phyloP scores from a whole-genome alignment of 2,113 vertebrate genomes.

The Clinocottus analis region DNA sequence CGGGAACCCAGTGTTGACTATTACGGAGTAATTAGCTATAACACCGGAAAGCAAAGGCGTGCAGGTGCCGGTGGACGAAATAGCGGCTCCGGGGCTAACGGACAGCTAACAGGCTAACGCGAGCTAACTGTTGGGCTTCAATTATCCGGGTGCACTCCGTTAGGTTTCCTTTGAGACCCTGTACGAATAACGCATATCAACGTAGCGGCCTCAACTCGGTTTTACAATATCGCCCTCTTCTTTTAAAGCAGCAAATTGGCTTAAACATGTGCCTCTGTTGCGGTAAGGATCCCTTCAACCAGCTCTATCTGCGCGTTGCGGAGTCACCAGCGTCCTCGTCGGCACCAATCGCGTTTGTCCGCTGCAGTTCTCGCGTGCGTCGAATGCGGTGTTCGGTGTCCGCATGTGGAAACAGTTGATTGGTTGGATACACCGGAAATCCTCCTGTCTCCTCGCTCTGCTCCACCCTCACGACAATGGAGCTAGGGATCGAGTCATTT shows the following conservation, averaged over 20 bases:
- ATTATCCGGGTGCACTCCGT: slow-evolving; percentile 62
- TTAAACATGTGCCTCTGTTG: slow-evolving; percentile 65
- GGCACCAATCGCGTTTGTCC: slow-evolving; percentile 88
- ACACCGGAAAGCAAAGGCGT: not conserved
- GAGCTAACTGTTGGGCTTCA: slow-evolving; percentile 57
- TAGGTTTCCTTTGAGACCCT: slow-evolving; percentile 28
- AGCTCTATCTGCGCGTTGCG: slow-evolving; percentile 48
- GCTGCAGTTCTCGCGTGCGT: slow-evolving; percentile 85
- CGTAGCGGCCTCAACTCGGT: not conserved
- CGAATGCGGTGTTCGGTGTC: slow-evolving; percentile 81
- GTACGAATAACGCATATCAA: slow-evolving; percentile 16
- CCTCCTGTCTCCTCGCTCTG: not conserved
- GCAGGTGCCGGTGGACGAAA: slow-evolving; percentile 56
- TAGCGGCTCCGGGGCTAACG: slow-evolving; percentile 57
- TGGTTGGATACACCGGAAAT: slow-evolving; percentile 85
- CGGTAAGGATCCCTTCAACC: slow-evolving; percentile 27
- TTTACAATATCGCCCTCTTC: not conserved
- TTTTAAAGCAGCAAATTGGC: not conserved
- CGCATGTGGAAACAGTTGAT: slow-evolving; percentile 95
- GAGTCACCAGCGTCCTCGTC: slow-evolving; percentile 65
- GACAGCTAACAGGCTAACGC: slow-evolving; percentile 68
- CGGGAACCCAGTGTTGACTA: not conserved
- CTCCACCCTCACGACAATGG: not conserved
- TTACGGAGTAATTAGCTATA: not conserved
- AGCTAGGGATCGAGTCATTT: not conserved